phyloP scores from a whole-genome alignment of 1,140 invertebrate genomes.

The Chymomyza costata region DNA sequence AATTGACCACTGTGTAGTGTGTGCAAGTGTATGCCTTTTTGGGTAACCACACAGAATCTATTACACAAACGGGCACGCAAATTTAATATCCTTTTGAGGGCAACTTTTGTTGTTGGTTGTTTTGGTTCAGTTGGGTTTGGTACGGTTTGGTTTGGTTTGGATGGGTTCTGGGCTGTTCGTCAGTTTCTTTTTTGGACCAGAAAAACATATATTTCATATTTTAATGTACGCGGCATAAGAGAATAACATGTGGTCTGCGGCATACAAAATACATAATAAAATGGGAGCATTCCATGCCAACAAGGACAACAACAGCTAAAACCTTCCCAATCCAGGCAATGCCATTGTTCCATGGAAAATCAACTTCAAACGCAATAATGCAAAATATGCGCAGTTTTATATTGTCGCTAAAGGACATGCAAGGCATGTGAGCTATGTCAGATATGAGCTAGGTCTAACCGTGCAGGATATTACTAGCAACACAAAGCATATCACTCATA shows the following conservation, averaged over 20 bases:
- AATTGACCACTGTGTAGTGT: too few relatives aligned
- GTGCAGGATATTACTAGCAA: conserved; percentile 26
- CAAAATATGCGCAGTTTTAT: too few relatives aligned
- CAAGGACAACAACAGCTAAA: neutral
- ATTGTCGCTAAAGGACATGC: too few relatives aligned
- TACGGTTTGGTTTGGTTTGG: neutral
- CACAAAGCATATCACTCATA: conserved; percentile 6
- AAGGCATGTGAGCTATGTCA: conserved; percentile 4
- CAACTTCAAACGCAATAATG: too few relatives aligned
- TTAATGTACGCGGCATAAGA: conserved; percentile 12
- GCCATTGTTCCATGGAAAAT: too few relatives aligned
- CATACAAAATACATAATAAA: conserved; percentile 14
- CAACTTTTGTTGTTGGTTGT: conserved; percentile 5
- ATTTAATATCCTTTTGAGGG: conserved; percentile 26
- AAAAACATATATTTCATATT: conserved; percentile 11
- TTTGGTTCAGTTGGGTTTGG: neutral
- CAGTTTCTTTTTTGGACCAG: too few relatives aligned
- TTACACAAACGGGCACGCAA: conserved; percentile 23
- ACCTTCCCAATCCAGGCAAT: too few relatives aligned
- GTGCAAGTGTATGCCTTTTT: neutral
- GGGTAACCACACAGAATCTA: conserved; percentile 20
- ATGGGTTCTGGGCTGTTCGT: neutral
- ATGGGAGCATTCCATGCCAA: conserved; percentile 1
- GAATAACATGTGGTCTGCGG: conserved; percentile 9
- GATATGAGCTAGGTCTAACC: neutral